Evolutionary conservation across 2,113 vertebrate species (phyloP).

Genomic region (Chaetodon auriga): DNA sequence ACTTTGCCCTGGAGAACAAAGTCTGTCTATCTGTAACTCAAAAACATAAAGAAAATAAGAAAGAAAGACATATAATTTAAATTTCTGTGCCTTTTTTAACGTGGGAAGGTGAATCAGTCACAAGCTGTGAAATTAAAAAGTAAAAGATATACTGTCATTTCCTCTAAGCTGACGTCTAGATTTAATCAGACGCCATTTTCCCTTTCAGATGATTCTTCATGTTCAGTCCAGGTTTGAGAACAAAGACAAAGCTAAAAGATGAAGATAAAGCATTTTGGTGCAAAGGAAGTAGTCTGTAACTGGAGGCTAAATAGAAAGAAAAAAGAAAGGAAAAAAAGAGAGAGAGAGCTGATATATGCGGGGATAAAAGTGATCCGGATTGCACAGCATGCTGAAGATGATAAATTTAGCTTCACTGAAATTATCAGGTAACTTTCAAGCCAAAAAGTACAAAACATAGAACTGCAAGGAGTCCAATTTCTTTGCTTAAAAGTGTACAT

Average conservation of each 20-base stretch:
- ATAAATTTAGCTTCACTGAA: slow-evolving; percentile 79
- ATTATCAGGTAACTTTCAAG: slow-evolving; percentile 74
- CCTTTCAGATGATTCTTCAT: slow-evolving; percentile 77
- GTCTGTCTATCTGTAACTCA: neutral
- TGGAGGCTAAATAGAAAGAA: slow-evolving; percentile 82
- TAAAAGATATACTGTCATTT: neutral
- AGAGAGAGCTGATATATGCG: slow-evolving; percentile 69
- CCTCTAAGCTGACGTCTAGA: neutral
- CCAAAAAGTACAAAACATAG: slow-evolving; percentile 76
- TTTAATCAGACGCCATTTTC: slow-evolving; percentile 46
- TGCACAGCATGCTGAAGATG: slow-evolving; percentile 80
- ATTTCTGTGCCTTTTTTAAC: too few relatives aligned
- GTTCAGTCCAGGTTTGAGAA: slow-evolving; percentile 76
- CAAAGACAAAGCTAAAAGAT: slow-evolving; percentile 31
- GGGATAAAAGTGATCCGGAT: slow-evolving; percentile 81
- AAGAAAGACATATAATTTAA: neutral
- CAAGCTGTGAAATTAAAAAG: neutral
- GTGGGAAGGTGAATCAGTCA: neutral
- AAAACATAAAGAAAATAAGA: neutral
- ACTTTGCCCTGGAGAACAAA: neutral
- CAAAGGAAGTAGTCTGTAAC: slow-evolving; percentile 79
- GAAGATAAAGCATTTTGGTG: slow-evolving; percentile 76
- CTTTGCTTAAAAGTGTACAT: slow-evolving; percentile 57
- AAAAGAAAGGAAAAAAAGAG: too few relatives aligned
- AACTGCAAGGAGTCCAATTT: slow-evolving; percentile 63